These are phyloP conservation scores for Staurois parvus DNA, from an alignment of 2,797 vertebrate genomes.

Conservation along the genomic window DNA sequence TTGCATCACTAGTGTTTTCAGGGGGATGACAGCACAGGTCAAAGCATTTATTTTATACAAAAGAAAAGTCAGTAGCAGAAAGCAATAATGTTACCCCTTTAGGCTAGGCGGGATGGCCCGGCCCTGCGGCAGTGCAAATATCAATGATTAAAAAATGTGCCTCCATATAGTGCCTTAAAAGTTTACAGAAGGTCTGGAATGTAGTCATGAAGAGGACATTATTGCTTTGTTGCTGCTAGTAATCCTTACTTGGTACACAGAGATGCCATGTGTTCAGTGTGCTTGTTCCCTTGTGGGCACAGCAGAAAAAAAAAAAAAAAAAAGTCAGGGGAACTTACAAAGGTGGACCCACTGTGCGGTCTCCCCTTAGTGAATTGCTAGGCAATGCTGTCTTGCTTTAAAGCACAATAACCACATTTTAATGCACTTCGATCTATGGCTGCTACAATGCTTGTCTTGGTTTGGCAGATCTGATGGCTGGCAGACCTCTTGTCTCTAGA, in stretches of 20 bases:
- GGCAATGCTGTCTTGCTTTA: constrained; percentile 37
- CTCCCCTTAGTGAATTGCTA: background rate
- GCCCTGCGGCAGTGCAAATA: constrained; percentile 29
- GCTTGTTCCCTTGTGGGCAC: constrained; percentile 31
- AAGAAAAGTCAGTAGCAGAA: background rate
- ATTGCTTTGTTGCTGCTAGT: constrained; percentile 19
- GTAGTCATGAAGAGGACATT: constrained; percentile 11
- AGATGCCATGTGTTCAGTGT: background rate
- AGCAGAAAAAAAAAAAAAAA: background rate
- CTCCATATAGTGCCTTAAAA: constrained; percentile 1
- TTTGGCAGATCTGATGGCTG: constrained; percentile 47
- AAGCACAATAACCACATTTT: constrained; percentile 61
- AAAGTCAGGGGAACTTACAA: background rate
- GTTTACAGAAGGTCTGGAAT: background rate
- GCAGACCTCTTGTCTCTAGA: background rate
- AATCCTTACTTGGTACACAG: background rate
- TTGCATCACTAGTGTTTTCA: constrained; percentile 35
- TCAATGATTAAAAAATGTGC: background rate
- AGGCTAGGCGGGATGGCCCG: constrained; percentile 1
- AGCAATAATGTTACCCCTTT: constrained; percentile 38
- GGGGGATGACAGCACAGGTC: constrained; percentile 18
- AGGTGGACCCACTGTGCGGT: constrained; percentile 31
- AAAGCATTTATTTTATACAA: background rate
- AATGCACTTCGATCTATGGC: constrained; percentile 56
- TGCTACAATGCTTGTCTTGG: constrained; percentile 22